Evolutionary conservation across 1,140 invertebrate genomes (phyloP), one percentile per base, ranked within the genome.

Genomic region (Magallana gigas): DNA sequence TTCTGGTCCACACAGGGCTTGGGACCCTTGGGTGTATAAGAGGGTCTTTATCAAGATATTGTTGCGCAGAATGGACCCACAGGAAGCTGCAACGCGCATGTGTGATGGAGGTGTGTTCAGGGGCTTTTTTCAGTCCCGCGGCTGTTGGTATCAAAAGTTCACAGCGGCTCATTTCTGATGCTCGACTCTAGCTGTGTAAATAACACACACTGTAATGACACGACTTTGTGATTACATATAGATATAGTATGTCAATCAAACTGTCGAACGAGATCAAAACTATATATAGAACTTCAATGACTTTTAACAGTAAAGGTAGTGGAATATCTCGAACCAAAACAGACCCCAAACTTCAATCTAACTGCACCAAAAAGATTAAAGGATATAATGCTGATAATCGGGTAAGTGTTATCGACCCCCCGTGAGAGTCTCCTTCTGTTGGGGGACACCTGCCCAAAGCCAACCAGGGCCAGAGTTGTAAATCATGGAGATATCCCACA

Each of bases 261-360:
- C 68, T 76, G 68, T 76, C 68, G 68, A 76, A 76, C 68, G 23
- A 76, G 68, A 76, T 76, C 68, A 76, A 76, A 76, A 76, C 68
- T 76, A 76, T 76, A 76, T 76, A 76, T 76, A 76, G 68, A 76
- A 76, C 8, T 76, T 76, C 23, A 23, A 76, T 76, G 68, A 76
- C 68, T 76, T 76, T 76, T 76, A 76, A 76, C 68, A 76, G 68
- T 76, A 76, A 76, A 76, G 68, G 68, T 76, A 76, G 68, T 76
- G 68, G 36, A 76, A 76, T 76, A 76, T 76, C 68, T 76, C 68
- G 23, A 12, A 76, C 68, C 18, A 76, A 76, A 76, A 76, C 68
- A 76, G 68, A 76, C 23, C 68, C 36, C 68, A 76, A 76, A 76
- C 68, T 76, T 76, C 68, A 76, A 76, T 76, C 68, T 76, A 76